Base-by-base conservation (phyloP, 2,888 invertebrate genomes). In the Pyrochroa serraticornis region DNA sequence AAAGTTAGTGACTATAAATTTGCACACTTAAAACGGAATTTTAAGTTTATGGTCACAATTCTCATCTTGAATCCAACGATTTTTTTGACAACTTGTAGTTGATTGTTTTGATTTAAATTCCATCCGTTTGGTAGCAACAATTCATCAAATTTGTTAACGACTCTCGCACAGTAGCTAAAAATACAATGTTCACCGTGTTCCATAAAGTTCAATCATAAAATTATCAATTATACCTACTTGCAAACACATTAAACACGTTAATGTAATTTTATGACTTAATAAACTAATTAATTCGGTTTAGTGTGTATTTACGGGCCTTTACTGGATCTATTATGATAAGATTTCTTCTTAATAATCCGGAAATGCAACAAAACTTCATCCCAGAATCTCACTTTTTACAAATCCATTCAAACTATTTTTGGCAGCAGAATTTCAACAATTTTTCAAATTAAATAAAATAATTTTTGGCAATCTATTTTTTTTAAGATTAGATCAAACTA, bases 281-380 rank as follows among this genome's bases (percentile, higher is more conserved):
- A 56, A 48, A 56, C 50, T 50, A 56, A 56, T 56, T 56, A 56
- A 56, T 56, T 56, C 34, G 36, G 32, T 56, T 56, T 50, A 50
- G 49, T 45, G 41, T 56, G 50, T 44, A 9, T 56, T 56, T 56
- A 56, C 38, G 45, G 50, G 56, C 34, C 50, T 56, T 55, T 55
- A 52, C 45, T 52, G 50, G 44, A 52, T 5, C 22, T 22, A 52
- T 44, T 52, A 52, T 37, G 13, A 14, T 32, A 38, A 38, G 50
- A 42, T 50, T 43, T 50, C 5, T 2, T 22, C 5, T 22, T 5
- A 22, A 22, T 22, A 2, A 22, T 22, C 5, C 22, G 22, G 22
- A 5, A 22, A 3, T 22, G 2, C 22, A 22, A 5, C 22, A 22
- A 22, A 22, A 22, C 5, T 22, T 22, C 5, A 5, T 3, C 5